phyloP scores from a whole-genome alignment of 2,113 vertebrate species.

The Sylvietta virens region DNA sequence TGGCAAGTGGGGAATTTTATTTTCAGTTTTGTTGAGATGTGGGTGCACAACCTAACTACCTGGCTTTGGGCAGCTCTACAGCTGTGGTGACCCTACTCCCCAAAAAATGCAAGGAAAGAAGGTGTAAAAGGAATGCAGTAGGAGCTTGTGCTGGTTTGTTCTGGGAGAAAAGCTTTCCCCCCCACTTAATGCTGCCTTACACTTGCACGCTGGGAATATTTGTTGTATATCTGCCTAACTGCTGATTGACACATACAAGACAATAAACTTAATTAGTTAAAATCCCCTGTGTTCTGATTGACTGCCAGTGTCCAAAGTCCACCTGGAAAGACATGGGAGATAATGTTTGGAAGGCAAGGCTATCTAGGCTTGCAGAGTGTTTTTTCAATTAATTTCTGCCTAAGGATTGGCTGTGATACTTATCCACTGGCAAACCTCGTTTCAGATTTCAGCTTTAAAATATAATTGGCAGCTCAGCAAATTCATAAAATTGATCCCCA shows the following conservation, averaged over 20 bases:
- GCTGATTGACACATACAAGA: not conserved
- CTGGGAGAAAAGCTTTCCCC: not conserved
- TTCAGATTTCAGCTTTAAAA: constrained; percentile 60
- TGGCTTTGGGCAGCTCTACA: not conserved
- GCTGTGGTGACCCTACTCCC: not conserved
- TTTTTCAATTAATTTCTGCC: constrained; percentile 35
- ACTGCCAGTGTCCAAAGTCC: not conserved
- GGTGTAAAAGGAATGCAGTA: not conserved
- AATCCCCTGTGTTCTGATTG: not conserved
- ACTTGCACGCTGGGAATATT: not conserved
- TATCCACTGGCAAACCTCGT: not conserved
- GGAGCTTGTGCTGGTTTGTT: not conserved
- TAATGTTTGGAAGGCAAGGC: not conserved
- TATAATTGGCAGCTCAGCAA: constrained; percentile 66
- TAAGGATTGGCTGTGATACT: not conserved
- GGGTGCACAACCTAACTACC: not conserved
- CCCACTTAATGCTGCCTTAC: not conserved
- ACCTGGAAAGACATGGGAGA: not conserved
- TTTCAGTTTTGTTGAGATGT: not conserved
- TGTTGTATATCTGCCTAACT: not conserved
- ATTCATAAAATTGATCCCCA: constrained; percentile 60
- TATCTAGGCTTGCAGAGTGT: not conserved
- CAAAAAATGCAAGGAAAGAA: not conserved
- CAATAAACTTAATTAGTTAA: not conserved
- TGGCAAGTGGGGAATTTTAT: not conserved